A percentile compares a stretch with the other conserved stretches of the same genome.
These are phyloP conservation scores for Mystacornis crossleyi DNA, from an alignment of 2,113 vertebrate species.

Conservation along the genomic window DNA sequence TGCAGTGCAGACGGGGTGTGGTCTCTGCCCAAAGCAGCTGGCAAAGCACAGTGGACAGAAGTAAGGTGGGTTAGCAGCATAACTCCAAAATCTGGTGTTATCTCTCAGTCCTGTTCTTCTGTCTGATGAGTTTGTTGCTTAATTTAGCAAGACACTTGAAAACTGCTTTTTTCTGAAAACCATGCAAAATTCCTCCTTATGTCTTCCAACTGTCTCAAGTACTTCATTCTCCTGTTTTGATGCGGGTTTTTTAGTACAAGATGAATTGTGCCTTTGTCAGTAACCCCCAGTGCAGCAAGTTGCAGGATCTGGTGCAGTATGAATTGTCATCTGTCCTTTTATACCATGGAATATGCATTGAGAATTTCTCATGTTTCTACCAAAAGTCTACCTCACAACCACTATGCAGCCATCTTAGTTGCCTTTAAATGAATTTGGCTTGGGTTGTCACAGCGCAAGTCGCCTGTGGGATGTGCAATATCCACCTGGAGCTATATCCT, in stretches of 20 bases:
- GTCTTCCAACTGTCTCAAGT: not conserved
- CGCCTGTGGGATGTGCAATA: fast-evolving
- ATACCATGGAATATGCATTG: not conserved
- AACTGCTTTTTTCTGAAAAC: not conserved
- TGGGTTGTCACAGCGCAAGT: not conserved
- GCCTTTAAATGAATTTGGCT: not conserved
- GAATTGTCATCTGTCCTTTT: not conserved
- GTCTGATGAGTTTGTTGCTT: not conserved
- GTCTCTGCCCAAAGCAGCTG: not conserved
- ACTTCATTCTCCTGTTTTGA: not conserved
- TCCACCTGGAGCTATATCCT: not conserved
- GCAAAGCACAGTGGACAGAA: not conserved
- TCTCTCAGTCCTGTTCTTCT: not conserved
- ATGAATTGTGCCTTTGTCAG: not conserved
- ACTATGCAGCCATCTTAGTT: not conserved
- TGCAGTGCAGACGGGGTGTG: fast-evolving
- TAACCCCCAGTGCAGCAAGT: not conserved
- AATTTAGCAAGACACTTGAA: not conserved
- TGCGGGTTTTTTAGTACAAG: not conserved
- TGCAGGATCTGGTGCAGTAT: not conserved
- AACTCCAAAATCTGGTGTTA: not conserved
- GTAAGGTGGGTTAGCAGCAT: not conserved
- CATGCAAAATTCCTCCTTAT: not conserved
- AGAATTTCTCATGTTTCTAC: not conserved
- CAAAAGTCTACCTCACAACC: not conserved